Evolutionary conservation across 2,113 vertebrate species (phyloP), one percentile per base, ranked within the genome.

Genomic region (Aptenodytes forsteri): DNA sequence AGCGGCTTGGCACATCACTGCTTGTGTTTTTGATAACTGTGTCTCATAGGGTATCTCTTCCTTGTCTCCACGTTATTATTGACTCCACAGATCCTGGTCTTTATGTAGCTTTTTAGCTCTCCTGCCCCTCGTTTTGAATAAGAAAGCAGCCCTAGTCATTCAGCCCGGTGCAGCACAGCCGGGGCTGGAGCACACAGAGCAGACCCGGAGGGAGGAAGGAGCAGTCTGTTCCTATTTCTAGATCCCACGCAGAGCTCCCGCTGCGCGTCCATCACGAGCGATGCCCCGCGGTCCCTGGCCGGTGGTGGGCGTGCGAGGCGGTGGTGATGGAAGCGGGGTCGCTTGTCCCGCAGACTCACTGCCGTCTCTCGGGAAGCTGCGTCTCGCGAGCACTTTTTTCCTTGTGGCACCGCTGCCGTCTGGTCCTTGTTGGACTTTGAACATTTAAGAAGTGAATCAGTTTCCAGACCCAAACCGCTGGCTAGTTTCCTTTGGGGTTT

Each of bases 401-500:
- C 49, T n/a, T 34, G 34, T 64, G 56, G 70, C 93, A 75, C 87
- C 3, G 0, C 64, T 90, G 95, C 90, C 42, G 1, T 78, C 70
- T 83, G 46, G 69, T 94, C 77, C 65, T 76, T 16, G 18, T 91
- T 75, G 82, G 77, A 67, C 58, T 90, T 61, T 13, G 56, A 93
- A 49, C 75, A 38, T 90, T 83, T 85, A 89, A 93, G 82, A 87
- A 91, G 90, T 78, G 61, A 87, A 79, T 93, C 83, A 49, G 62
- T 96, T 91, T 95, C 95, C 96, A 94, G 89, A 86, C 93, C 93
- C 96, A 94, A 95, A 96, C 88, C 83, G 9, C 93, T 94, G 94
- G 87, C 82, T 96, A 76, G 26, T 95, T 97, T 91, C 77, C 82
- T 36, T 93, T 90, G 50, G 12, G 38, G 12, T 34, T 65, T 72